Evolutionary conservation across 2,797 vertebrate species (phyloP).

Genomic region (Masticophis lateralis): DNA sequence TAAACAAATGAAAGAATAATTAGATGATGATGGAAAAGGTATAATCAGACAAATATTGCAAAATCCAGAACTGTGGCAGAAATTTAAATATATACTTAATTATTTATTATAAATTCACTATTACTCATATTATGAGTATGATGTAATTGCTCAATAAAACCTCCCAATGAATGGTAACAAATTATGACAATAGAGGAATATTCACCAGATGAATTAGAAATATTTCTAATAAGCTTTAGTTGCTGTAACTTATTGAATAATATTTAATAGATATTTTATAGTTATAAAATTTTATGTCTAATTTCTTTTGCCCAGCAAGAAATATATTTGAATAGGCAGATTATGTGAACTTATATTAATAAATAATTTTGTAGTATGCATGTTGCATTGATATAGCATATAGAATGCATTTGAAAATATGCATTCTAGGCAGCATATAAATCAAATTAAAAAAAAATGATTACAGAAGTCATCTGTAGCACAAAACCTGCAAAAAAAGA

Average conservation of each 20-base stretch:
- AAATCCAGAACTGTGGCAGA: conserved; percentile 18
- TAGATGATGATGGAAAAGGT: background rate
- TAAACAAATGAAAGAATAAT: background rate
- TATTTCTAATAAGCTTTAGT: background rate
- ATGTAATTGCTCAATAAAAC: background rate
- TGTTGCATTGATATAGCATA: background rate
- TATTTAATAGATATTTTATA: background rate
- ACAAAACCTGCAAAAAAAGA: background rate
- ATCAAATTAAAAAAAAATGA: background rate
- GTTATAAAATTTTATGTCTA: background rate
- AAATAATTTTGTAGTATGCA: background rate
- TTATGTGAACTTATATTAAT: background rate
- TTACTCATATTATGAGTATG: conserved; percentile 20
- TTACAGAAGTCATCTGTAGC: background rate
- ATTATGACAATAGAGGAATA: background rate
- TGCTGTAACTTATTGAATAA: background rate
- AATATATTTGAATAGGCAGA: background rate
- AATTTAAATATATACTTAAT: conserved; percentile 20
- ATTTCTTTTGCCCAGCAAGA: background rate
- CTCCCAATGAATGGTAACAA: background rate
- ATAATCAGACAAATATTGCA: background rate
- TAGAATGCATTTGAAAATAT: background rate
- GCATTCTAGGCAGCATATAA: no score
- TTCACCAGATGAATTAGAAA: background rate
- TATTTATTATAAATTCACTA: background rate